phyloP scores from a whole-genome alignment of 2,888 invertebrate genomes.

The Dasysyrphus tricinctus region DNA sequence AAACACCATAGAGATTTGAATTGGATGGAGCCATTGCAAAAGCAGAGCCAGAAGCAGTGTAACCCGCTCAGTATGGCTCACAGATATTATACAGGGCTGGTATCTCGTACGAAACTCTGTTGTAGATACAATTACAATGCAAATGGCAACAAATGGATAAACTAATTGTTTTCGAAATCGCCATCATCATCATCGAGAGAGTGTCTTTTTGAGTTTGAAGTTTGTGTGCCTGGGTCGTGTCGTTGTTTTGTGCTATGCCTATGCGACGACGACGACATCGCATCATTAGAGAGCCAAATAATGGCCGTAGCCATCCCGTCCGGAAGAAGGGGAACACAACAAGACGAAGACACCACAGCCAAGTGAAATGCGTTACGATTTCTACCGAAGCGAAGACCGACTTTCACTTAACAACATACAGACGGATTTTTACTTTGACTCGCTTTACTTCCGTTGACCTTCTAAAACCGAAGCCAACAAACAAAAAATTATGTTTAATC shows the following conservation, averaged over 20 bases:
- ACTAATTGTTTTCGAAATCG: conserved; percentile 75
- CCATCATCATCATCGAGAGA: conserved; percentile 69
- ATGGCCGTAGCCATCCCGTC: conserved; percentile 34
- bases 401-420: conserved; percentile 69
- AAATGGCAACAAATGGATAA: conserved; percentile 72
- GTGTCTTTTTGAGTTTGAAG: conserved; percentile 30
- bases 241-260: conserved; percentile 50
- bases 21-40: conserved; percentile 53
- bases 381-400: conserved; percentile 63
- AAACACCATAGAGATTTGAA: conserved; percentile 46
- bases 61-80: conserved; percentile 12
- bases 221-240: conserved; percentile 16
- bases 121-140: conserved; percentile 64
- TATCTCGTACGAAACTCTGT: conserved; percentile 14
- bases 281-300: conserved; percentile 75
- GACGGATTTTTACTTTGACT: conserved; percentile 67
- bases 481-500: conserved; percentile 59
- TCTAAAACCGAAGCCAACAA: conserved; percentile 57
- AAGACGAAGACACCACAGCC: conserved; percentile 3
- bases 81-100: conserved; percentile 2
- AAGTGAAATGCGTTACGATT: conserved; percentile 75
- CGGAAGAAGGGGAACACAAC: conserved; percentile 18
- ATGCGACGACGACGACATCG: conserved; percentile 38
- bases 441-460: conserved; percentile 75
- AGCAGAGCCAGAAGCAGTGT: conserved; percentile 36